Conservation (phyloP, 1,140 invertebrate species). For the Vanessa atalanta region DNA sequence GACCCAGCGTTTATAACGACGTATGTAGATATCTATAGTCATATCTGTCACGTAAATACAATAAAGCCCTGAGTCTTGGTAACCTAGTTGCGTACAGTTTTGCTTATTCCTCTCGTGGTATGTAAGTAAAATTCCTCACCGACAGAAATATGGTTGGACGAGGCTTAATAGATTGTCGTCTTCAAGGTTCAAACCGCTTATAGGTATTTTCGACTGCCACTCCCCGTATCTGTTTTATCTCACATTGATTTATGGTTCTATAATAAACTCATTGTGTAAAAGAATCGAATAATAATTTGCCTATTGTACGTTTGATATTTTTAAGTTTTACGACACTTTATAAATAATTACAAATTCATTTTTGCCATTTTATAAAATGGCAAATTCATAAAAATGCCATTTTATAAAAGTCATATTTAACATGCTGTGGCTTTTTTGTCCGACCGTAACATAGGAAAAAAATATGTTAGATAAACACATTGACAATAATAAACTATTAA, state of each 20-base stretch:
- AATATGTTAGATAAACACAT: neutral
- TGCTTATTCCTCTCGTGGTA: slow-evolving; percentile 61
- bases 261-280: slow-evolving; percentile 16
- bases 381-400: neutral
- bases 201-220: slow-evolving; percentile 29
- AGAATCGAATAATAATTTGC: neutral
- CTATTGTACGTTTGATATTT: neutral
- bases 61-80: slow-evolving; percentile 69
- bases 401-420: no score
- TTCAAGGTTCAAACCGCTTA: slow-evolving; percentile 29
- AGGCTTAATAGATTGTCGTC: slow-evolving; percentile 34
- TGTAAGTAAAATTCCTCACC: slow-evolving; percentile 40
- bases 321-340: neutral
- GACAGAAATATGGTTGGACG: slow-evolving; percentile 48
- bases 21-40: slow-evolving; percentile 57
- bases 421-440: no score
- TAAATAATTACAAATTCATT: neutral
- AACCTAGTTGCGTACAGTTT: slow-evolving; percentile 68
- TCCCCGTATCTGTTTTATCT: slow-evolving; percentile 25
- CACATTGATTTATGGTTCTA: slow-evolving; percentile 18
- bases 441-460: no score
- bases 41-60: slow-evolving; percentile 78
- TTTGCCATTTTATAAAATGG: neutral
- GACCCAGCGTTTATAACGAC: slow-evolving; percentile 57
- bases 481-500: slow-evolving; percentile 2